phyloP scores from a whole-genome alignment of 2,888 invertebrate species.

The Augochlorella aurata region DNA sequence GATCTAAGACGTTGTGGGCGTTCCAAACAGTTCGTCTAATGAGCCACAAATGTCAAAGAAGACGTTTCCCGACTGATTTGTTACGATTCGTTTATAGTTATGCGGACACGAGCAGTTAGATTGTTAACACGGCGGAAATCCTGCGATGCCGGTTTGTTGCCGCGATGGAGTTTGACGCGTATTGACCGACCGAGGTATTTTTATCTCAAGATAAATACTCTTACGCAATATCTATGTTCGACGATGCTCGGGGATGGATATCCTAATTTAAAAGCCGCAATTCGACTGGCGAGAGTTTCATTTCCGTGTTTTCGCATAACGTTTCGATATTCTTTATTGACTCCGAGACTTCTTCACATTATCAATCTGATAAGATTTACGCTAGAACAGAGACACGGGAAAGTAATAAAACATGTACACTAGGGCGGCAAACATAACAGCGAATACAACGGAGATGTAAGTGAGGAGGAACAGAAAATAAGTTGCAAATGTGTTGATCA shows the following conservation, averaged over 20 bases:
- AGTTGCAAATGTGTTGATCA: not conserved
- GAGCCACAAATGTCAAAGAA: not conserved
- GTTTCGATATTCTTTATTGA: not conserved
- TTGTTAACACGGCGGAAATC: conserved; percentile 1
- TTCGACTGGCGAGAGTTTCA: not conserved
- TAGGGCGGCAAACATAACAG: not conserved
- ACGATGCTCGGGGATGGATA: not conserved
- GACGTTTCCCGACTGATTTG: not conserved
- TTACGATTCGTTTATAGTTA: not conserved
- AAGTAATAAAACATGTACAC: not conserved
- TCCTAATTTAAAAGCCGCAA: conserved; percentile 1
- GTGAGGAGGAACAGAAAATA: not conserved
- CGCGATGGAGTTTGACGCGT: conserved; percentile 44
- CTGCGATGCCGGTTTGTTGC: conserved; percentile 30
- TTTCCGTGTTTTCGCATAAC: not conserved
- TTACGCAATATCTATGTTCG: conserved; percentile 48
- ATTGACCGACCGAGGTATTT: conserved; percentile 62
- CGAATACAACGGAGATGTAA: not conserved
- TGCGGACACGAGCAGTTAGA: not conserved
- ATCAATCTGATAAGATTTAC: no score
- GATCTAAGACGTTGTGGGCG: no score
- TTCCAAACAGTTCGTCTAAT: not conserved
- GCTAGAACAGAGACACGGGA: not conserved
- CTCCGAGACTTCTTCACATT: no score
- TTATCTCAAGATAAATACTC: conserved; percentile 63